Evolutionary conservation across 2,113 vertebrate species (phyloP).

Genomic region (Nestor notabilis): DNA sequence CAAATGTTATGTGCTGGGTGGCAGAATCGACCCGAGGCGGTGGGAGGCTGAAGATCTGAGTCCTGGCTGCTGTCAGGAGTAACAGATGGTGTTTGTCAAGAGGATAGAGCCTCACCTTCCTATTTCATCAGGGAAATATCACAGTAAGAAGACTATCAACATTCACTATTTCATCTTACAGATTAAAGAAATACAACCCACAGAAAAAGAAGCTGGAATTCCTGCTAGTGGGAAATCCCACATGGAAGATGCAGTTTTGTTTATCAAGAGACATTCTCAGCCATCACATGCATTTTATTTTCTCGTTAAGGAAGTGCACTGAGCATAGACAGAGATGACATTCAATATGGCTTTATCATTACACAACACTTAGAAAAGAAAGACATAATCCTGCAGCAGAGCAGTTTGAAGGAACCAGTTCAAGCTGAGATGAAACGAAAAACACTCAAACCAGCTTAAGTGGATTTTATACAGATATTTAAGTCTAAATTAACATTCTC

Average conservation of each 20-base stretch:
- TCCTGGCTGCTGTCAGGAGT: background rate
- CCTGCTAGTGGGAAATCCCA: background rate
- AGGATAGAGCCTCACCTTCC: conserved; percentile 21
- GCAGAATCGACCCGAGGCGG: rapidly evolving
- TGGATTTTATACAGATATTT: background rate
- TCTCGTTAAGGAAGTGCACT: conserved; percentile 1
- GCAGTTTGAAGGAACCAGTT: background rate
- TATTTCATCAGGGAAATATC: background rate
- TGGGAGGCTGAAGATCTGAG: background rate
- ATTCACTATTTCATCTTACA: background rate
- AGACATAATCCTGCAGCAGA: background rate
- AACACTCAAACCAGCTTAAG: background rate
- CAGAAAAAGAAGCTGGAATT: background rate
- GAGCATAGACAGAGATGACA: background rate
- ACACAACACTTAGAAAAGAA: background rate
- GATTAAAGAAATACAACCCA: background rate
- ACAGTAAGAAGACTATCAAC: background rate
- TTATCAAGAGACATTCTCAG: background rate
- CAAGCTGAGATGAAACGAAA: background rate
- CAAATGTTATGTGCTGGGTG: background rate
- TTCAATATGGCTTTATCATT: background rate
- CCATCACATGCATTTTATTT: conserved; percentile 24
- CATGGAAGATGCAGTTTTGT: background rate
- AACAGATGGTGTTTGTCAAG: conserved; percentile 52
- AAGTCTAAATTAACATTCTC: background rate